A percentile compares a stretch with the other conserved stretches of the same genome.
These are phyloP conservation scores for Lycaon pictus DNA, from an alignment of 2,113 vertebrate genomes.

Conservation along the genomic window DNA sequence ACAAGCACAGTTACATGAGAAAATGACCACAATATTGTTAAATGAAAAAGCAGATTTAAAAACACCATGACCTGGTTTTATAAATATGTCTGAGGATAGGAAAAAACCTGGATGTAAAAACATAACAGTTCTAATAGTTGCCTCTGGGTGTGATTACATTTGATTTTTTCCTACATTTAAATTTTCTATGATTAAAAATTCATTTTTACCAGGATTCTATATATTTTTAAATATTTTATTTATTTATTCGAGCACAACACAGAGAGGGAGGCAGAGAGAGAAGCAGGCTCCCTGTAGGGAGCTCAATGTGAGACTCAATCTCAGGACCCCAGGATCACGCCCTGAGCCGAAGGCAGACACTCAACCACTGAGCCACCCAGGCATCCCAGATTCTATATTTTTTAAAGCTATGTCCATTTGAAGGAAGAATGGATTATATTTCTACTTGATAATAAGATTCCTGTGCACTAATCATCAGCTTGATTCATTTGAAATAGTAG, in stretches of 20 bases:
- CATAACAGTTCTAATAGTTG: not conserved
- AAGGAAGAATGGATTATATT: not conserved
- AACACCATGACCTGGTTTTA: slow-evolving; percentile 26
- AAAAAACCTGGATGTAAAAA: not conserved
- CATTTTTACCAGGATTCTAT: not conserved
- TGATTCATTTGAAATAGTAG: not conserved
- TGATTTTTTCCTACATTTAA: not conserved
- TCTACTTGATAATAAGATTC: not conserved
- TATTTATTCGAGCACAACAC: no score
- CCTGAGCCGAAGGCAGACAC: no score
- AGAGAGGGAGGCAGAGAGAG: no score
- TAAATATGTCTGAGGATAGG: not conserved
- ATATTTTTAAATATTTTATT: no score
- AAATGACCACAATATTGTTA: not conserved
- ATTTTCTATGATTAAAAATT: slow-evolving; percentile 24
- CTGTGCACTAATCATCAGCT: not conserved
- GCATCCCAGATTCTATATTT: no score
- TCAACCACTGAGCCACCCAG: no score
- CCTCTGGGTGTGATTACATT: not conserved
- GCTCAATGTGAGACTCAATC: no score
- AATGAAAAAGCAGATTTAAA: not conserved
- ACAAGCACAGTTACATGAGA: not conserved
- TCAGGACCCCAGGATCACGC: no score
- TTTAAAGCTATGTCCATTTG: not conserved
- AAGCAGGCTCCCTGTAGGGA: no score